Evolutionary conservation across 2,113 vertebrate species (phyloP).

Genomic region (Zosterops hypoxanthus): DNA sequence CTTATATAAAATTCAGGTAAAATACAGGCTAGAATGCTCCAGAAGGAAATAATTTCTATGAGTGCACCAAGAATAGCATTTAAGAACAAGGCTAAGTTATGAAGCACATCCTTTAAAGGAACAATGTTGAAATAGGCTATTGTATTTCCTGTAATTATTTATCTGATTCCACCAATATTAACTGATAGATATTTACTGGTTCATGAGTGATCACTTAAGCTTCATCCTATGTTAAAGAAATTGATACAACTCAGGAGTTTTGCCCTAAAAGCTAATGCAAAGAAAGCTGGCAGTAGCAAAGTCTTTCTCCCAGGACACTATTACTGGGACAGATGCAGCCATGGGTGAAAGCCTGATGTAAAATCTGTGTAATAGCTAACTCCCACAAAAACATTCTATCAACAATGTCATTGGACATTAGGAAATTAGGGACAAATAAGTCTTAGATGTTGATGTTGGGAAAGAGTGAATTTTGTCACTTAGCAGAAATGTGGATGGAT

Average conservation of each 20-base stretch:
- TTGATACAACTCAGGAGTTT: not conserved
- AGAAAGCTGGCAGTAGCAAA: not conserved
- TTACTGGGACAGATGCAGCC: not conserved
- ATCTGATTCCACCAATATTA: not conserved
- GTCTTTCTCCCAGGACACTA: not conserved
- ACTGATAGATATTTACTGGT: not conserved
- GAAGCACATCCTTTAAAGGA: not conserved
- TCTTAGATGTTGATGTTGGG: not conserved
- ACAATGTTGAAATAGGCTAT: not conserved
- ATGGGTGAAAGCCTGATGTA: not conserved
- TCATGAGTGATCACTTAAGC: not conserved
- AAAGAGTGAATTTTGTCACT: not conserved
- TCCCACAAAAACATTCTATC: not conserved
- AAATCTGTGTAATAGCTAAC: not conserved
- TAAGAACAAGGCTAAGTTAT: not conserved
- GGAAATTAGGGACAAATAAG: not conserved
- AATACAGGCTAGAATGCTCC: not conserved
- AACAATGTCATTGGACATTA: accelerated
- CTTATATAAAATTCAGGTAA: not conserved
- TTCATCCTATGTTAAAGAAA: not conserved
- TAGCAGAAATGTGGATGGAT: not conserved
- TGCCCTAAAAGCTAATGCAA: not conserved
- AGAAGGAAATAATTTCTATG: not conserved
- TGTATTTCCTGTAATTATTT: not conserved
- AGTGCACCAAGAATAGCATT: not conserved